Conservation (phyloP, 2,113 vertebrate species). For the Cavia aperea region DNA sequence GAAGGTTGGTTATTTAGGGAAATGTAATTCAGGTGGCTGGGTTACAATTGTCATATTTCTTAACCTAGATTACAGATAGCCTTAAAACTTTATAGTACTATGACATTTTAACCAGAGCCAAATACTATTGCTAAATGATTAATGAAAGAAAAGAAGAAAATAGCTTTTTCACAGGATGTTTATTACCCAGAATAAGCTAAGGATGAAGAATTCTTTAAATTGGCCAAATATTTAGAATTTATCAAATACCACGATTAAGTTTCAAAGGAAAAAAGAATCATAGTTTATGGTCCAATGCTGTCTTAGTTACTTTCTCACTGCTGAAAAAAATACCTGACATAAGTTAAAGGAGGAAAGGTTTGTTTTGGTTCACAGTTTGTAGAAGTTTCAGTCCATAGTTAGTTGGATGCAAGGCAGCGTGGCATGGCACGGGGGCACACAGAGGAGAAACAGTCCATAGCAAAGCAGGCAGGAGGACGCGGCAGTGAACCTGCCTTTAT, state of each 20-base stretch:
- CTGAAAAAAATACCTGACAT: neutral
- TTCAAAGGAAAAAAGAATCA: neutral
- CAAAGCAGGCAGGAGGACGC: neutral
- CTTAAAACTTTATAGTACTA: neutral
- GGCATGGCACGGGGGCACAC: neutral
- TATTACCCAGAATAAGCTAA: conserved; percentile 7
- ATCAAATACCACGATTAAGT: neutral
- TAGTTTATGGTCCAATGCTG: neutral
- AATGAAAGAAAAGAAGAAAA: neutral
- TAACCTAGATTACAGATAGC: neutral
- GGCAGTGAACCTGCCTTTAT: neutral
- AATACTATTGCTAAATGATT: neutral
- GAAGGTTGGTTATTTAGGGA: conserved; percentile 52
- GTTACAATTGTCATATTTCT: conserved; percentile 47
- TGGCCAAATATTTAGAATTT: neutral
- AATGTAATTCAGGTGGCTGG: conserved; percentile 44
- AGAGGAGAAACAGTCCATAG: neutral
- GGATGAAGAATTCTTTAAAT: conserved; percentile 5
- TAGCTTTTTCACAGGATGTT: neutral
- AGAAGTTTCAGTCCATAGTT: neutral
- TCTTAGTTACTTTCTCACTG: neutral
- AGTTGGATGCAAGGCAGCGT: neutral
- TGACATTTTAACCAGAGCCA: neutral
- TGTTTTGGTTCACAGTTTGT: neutral
- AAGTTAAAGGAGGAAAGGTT: neutral